phyloP scores from a whole-genome alignment of 92 coral and sea anemone species.

The Siderastrea radians region DNA sequence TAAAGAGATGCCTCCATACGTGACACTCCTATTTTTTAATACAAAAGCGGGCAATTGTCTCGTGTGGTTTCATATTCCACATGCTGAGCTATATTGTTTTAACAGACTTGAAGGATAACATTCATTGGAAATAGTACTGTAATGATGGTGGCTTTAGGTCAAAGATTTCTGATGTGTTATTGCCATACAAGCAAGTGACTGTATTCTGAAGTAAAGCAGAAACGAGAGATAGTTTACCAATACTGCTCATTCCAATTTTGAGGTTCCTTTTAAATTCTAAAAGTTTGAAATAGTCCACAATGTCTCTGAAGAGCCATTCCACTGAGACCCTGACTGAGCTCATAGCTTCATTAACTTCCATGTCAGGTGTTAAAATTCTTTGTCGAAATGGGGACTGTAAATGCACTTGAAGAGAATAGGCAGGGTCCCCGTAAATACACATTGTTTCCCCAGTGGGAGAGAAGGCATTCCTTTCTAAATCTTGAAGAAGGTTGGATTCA shows the following conservation, averaged over 20 bases:
- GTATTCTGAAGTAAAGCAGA: constrained; percentile 44
- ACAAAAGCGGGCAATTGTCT: constrained; percentile 22
- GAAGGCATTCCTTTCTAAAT: constrained; percentile 42
- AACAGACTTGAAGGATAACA: neutral
- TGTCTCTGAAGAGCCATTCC: constrained; percentile 52
- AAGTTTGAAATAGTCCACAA: constrained; percentile 34
- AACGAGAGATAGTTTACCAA: constrained; percentile 32
- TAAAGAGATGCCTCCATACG: no score
- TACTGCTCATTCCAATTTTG: constrained; percentile 30
- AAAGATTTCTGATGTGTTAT: constrained; percentile 44
- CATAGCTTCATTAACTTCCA: constrained; percentile 37
- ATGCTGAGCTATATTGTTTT: constrained; percentile 20
- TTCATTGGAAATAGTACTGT: constrained; percentile 43
- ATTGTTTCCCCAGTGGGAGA: constrained; percentile 35
- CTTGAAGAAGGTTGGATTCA: constrained; percentile 30
- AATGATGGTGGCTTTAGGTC: constrained; percentile 50
- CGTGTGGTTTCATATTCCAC: constrained; percentile 31
- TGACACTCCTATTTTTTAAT: no score
- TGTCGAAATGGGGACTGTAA: constrained; percentile 48
- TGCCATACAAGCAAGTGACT: constrained; percentile 41
- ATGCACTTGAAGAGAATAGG: constrained; percentile 34
- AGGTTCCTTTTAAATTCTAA: constrained; percentile 17
- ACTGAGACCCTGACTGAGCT: constrained; percentile 46
- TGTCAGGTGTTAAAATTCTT: constrained; percentile 39
- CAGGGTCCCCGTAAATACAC: constrained; percentile 49